A percentile compares a stretch with the other conserved stretches of the same genome.
Conservation (phyloP, 2,888 invertebrate species). For the Pemphredon lugubris region DNA sequence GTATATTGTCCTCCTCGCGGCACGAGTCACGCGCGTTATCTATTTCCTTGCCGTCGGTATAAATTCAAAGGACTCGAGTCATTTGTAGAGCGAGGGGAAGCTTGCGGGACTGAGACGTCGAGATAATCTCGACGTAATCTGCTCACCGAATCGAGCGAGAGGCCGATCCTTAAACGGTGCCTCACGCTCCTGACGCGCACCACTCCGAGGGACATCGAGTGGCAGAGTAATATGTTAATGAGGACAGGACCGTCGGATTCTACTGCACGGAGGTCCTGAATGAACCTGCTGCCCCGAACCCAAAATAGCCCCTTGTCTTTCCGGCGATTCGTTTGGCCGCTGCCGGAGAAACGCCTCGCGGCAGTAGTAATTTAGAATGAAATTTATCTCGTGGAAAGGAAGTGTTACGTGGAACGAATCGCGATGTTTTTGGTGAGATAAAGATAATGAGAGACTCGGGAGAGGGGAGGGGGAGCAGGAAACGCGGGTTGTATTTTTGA, state of each 20-base stretch:
- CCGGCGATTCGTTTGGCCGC: not conserved
- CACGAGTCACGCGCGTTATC: constrained; percentile 4
- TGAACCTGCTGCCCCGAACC: constrained; percentile 63
- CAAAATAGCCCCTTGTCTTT: constrained; percentile 49
- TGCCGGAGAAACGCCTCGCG: too few species aligned
- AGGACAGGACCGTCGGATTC: constrained; percentile 63
- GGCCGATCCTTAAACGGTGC: constrained; percentile 50
- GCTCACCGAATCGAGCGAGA: constrained; percentile 49
- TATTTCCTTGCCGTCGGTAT: constrained; percentile 40
- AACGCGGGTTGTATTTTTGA: too few species aligned
- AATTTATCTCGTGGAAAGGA: too few species aligned
- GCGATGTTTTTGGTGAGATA: too few species aligned
- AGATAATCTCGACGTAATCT: constrained; percentile 69
- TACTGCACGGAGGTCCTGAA: constrained; percentile 66
- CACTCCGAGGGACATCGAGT: constrained; percentile 51
- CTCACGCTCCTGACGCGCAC: constrained; percentile 38
- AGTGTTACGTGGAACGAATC: too few species aligned
- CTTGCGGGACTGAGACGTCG: constrained; percentile 63
- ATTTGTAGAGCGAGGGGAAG: constrained; percentile 59
- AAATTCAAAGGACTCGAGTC: constrained; percentile 54
- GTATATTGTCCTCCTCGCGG: too few species aligned
- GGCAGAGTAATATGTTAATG: constrained; percentile 74
- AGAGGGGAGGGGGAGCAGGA: too few species aligned
- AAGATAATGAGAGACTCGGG: too few species aligned
- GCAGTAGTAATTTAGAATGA: too few species aligned